These are phyloP conservation scores for Diachrysia chrysitis DNA, from an alignment of 2,888 invertebrate species.

Conservation along the genomic window DNA sequence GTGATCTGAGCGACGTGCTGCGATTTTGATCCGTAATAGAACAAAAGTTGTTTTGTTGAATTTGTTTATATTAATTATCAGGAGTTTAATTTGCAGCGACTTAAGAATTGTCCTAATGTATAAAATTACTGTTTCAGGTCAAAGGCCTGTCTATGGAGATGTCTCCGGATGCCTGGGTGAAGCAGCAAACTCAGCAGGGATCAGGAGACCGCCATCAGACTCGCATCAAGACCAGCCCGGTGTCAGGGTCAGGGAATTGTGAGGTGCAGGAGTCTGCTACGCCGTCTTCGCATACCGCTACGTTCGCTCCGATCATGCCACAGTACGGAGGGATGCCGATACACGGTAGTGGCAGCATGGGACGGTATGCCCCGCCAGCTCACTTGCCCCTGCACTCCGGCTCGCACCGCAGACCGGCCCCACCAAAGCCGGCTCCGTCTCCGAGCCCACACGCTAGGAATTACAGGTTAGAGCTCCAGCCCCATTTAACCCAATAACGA, in stretches of 20 bases:
- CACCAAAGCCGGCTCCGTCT: conserved; percentile 87
- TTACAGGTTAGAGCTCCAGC: conserved; percentile 75
- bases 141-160: conserved; percentile 87
- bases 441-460: conserved; percentile 88
- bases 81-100: neutral
- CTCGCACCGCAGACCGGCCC: conserved; percentile 81
- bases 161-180: conserved; percentile 87
- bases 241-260: conserved; percentile 82
- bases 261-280: conserved; percentile 90
- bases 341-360: conserved; percentile 81
- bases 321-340: conserved; percentile 78
- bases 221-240: conserved; percentile 85
- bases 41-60: too few relatives aligned
- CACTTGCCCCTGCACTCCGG: conserved; percentile 90
- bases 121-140: conserved; percentile 73
- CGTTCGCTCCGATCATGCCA: conserved; percentile 84
- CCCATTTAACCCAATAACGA: neutral
- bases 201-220: conserved; percentile 81
- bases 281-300: conserved; percentile 77
- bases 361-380: conserved; percentile 85
- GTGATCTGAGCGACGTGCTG: too few relatives aligned
- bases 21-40: too few relatives aligned
- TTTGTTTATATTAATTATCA: too few relatives aligned
- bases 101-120: conserved; percentile 21
- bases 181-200: conserved; percentile 83